Base-by-base conservation (phyloP, 2,797 vertebrate genomes). In the Acanthis flammea region DNA sequence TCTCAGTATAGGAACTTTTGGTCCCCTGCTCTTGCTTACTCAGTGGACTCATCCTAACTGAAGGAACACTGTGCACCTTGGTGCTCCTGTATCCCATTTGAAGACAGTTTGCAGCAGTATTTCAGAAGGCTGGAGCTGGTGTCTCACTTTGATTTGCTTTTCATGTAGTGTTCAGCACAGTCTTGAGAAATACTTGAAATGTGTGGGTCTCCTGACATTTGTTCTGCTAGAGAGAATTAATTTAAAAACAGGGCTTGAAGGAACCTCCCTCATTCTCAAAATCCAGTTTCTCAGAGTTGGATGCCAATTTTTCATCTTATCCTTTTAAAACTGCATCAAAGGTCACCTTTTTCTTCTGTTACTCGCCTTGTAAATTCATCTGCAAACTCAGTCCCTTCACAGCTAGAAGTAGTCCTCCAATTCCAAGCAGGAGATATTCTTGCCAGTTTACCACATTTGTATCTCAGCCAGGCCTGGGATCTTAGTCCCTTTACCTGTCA, bases 311-410 rank as follows among this genome's bases (percentile, higher is more conserved):
- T 91, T 87, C 35, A 70, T 82, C 25, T 77, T 80, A 55, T 12
- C 12, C 21, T 92, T 92, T 90, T 68, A 57, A 88, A 77, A 77
- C 54, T 72, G 27, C 60, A 70, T 65, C 45, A 83, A 66, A 86
- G 42, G 79, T 93, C 61, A 86, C 33, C 31, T 83, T 92, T 95
- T 86, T 21, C 23, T 23, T 86, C 58, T 80, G 7, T 71, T 71
- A 28, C 25, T 82, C 14, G 87, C 57, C 57, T 53, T 68, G 60
- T 30, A 80, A 74, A 90, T 93, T 77, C 1, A 0, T 76, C 60
- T 76, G 55, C 51, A 71, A 28, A 21, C 7, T 68, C 66, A 61
- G 47, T 54, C 55, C 60, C 50, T 71, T 93, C 61, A 71, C 53
- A 90, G 60, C 21, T 76, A 89, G 83, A 70, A 78, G 39, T 8